These are phyloP conservation scores for Hesperophylax magnus DNA, from an alignment of 1,140 invertebrate species.

Conservation along the genomic window DNA sequence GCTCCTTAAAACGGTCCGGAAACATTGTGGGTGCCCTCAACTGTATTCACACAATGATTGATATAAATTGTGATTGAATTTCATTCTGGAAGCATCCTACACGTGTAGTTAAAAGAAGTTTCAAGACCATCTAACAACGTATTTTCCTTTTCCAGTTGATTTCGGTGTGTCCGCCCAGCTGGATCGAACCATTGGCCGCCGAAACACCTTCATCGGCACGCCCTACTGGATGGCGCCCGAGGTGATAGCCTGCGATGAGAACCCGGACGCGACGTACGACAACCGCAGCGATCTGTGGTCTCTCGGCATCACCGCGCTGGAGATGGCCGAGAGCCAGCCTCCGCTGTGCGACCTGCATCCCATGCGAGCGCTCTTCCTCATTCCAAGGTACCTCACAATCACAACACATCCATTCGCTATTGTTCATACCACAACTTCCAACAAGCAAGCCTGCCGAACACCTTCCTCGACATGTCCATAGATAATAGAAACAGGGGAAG, in stretches of 20 bases:
- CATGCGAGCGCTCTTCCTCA: conserved; percentile 98
- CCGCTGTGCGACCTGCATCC: conserved; percentile 99
- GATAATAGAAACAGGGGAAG: too few relatives aligned
- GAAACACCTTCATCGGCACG: conserved; percentile 99
- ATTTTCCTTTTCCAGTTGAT: conserved; percentile 83
- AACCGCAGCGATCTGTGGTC: conserved; percentile 99
- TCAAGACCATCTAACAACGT: too few relatives aligned
- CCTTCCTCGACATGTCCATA: too few relatives aligned
- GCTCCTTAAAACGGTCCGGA: too few relatives aligned
- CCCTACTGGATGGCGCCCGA: conserved; percentile 98
- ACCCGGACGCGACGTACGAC: conserved; percentile 99
- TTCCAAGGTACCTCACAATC: conserved; percentile 79
- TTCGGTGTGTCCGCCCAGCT: conserved; percentile 99
- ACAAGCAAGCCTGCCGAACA: too few relatives aligned
- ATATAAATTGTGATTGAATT: too few relatives aligned
- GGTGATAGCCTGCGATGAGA: conserved; percentile 99
- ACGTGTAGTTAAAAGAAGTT: too few relatives aligned
- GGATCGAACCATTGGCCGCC: conserved; percentile 97
- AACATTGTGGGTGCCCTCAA: too few relatives aligned
- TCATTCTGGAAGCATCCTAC: too few relatives aligned
- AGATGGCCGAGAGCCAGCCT: conserved; percentile 99
- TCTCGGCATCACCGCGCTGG: conserved; percentile 97
- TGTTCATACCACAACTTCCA: too few relatives aligned
- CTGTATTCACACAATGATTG: too few relatives aligned
- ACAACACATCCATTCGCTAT: too few relatives aligned